phyloP scores from a whole-genome alignment of 2,888 invertebrate genomes.

The Dilophus febrilis region DNA sequence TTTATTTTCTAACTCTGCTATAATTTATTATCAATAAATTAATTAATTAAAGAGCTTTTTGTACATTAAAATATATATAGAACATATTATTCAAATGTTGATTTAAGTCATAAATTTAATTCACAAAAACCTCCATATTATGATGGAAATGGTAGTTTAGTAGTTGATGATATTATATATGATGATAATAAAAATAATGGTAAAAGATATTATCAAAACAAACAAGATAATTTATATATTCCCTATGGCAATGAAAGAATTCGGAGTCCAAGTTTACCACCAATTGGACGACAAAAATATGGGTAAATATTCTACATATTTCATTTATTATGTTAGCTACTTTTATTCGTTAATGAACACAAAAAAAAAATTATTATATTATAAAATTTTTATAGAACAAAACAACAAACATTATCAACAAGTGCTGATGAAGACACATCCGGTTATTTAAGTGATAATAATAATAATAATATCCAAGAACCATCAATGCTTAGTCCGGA shows the following conservation, averaged over 20 bases:
- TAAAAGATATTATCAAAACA: conserved; percentile 1
- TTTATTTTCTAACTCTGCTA: too few relatives aligned
- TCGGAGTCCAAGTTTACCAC: conserved; percentile 52
- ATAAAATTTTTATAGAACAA: too few relatives aligned
- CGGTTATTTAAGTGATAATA: conserved; percentile 66
- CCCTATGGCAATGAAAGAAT: conserved; percentile 10
- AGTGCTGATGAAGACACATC: conserved; percentile 58
- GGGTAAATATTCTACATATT: too few relatives aligned
- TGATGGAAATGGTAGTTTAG: not conserved
- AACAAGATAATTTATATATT: not conserved
- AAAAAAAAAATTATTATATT: too few relatives aligned
- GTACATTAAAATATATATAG: too few relatives aligned
- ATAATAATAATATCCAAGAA: conserved; percentile 28
- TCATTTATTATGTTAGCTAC: too few relatives aligned
- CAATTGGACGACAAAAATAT: conserved; percentile 31
- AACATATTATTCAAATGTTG: conserved; percentile 28
- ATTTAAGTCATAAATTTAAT: conserved; percentile 13
- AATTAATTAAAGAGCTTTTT: not conserved
- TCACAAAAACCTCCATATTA: not conserved
- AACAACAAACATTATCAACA: conserved; percentile 10
- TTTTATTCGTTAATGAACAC: too few relatives aligned
- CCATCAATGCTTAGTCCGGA: conserved; percentile 33
- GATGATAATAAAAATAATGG: not conserved
- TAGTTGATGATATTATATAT: not conserved
- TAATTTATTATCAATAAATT: not conserved